Evolutionary conservation across 2,888 invertebrate genomes (phyloP), one percentile per base, ranked within the genome.

Genomic region (Trypoxylon attenuatum): DNA sequence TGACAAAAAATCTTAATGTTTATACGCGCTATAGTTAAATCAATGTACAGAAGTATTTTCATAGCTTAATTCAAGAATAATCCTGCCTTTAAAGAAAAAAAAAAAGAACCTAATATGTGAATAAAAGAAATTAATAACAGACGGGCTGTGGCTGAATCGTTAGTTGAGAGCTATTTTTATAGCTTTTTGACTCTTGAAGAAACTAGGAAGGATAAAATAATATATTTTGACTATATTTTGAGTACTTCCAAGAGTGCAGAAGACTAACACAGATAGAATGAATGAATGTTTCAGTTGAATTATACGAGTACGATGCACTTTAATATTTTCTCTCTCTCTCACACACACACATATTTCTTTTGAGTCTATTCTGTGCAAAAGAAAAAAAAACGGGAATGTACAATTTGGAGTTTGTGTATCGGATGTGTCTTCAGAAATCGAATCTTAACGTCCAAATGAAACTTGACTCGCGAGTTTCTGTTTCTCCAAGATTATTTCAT

Each of bases 191-290:
- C 81, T 84, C 68, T 74, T 73, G 69, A 80, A 77, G 71, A 80
- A 80, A 83, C 76, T 82, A 83, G 64, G 68, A 74, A 27, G 82
- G 78, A 82, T 76, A 81, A 84, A 82, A 83, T 82, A 75, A 84
- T 86, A 84, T 87, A 86, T 87, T 87, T 87, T 86, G 76, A 83
- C 79, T 85, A 86, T 84, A 83, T 84, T 86, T 86, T 86, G 69
- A 80, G 76, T 83, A 79, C 71, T 75, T 73, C 72, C 65, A 71
- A 64, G 63, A 69, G 53, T 68, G 73, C 71, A 75, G 70, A 71
- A 69, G 56, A 73, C 58, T 76, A 81, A 72, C 71, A 49, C 63
- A 52, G 71, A 46, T 65, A 58, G 51, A 56, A 63, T 61, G 56
- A 46, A 55, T 54, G 55, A 52, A 58, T 49, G 51, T 41, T 74